These are phyloP conservation scores for Cerastoderma edule DNA, from an alignment of 2,888 invertebrate species.

Conservation along the genomic window DNA sequence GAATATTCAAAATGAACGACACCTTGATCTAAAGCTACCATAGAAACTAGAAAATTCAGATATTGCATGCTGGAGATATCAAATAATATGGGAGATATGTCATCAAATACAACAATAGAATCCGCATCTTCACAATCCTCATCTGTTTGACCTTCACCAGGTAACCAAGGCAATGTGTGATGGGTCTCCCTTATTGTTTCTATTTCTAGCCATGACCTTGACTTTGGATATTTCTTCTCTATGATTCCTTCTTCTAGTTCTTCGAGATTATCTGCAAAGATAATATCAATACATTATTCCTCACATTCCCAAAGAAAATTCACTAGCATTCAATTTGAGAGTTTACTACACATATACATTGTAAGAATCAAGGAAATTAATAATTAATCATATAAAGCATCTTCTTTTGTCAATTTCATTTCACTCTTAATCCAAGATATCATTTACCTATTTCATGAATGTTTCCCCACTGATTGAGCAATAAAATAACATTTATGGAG, in stretches of 20 bases:
- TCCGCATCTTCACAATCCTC: slow-evolving; percentile 84
- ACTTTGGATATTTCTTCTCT: slow-evolving; percentile 53
- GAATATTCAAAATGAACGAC: background rate
- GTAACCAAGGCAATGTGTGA: slow-evolving; percentile 84
- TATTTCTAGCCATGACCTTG: slow-evolving; percentile 80
- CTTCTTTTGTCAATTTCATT: too few relatives aligned
- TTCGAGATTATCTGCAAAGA: slow-evolving; percentile 62
- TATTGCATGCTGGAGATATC: slow-evolving; percentile 45
- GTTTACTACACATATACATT: too few relatives aligned
- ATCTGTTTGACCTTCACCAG: slow-evolving; percentile 77
- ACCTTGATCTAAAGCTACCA: slow-evolving; percentile 27
- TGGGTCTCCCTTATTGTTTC: slow-evolving; percentile 79
- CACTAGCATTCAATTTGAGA: too few relatives aligned
- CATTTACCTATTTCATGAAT: too few relatives aligned
- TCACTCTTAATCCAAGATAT: too few relatives aligned
- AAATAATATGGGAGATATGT: slow-evolving; percentile 78
- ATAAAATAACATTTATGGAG: too few relatives aligned
- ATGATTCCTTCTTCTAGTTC: slow-evolving; percentile 71
- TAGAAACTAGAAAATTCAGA: slow-evolving; percentile 34
- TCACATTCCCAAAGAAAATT: too few relatives aligned
- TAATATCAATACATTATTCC: too few relatives aligned
- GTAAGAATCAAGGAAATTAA: too few relatives aligned
- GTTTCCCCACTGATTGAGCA: too few relatives aligned
- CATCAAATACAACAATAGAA: slow-evolving; percentile 82
- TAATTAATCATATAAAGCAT: too few relatives aligned